Evolutionary conservation across 1,140 invertebrate species (phyloP).

Genomic region (Steinernema feltiae): DNA sequence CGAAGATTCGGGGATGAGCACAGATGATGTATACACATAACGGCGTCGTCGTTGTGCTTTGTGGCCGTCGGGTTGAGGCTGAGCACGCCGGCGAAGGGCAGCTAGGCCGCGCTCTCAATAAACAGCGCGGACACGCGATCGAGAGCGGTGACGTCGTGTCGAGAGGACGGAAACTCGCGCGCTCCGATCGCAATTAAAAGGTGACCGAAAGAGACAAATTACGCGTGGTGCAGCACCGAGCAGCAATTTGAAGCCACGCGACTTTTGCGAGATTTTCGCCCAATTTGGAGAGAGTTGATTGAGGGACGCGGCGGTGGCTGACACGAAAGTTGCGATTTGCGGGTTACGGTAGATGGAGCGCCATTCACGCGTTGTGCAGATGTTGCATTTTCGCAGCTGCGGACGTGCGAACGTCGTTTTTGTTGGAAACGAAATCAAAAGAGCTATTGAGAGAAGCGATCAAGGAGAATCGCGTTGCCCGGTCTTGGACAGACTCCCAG

Average conservation of each 20-base stretch:
- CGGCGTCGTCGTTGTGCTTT: neutral
- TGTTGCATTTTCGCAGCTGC: too few relatives aligned
- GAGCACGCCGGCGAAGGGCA: neutral
- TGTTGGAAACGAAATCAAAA: too few relatives aligned
- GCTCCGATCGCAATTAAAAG: conserved; percentile 6
- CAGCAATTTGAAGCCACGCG: neutral
- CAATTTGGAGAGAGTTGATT: neutral
- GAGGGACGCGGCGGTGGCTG: neutral
- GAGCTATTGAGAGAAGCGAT: too few relatives aligned
- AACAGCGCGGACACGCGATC: conserved; percentile 1
- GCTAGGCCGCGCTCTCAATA: neutral
- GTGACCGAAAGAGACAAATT: neutral
- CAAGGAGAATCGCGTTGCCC: too few relatives aligned
- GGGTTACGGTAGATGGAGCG: too few relatives aligned
- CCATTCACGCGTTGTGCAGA: too few relatives aligned
- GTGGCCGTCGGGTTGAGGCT: neutral
- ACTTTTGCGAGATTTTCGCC: neutral
- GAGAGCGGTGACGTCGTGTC: neutral
- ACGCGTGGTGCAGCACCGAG: neutral
- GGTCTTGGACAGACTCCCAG: too few relatives aligned
- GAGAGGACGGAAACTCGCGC: neutral
- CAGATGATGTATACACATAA: neutral
- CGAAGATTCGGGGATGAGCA: neutral
- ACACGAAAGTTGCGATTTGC: too few relatives aligned
- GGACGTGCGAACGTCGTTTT: too few relatives aligned